Conservation (phyloP, 1,140 invertebrate genomes). For the Tyrophagus putrescentiae region DNA sequence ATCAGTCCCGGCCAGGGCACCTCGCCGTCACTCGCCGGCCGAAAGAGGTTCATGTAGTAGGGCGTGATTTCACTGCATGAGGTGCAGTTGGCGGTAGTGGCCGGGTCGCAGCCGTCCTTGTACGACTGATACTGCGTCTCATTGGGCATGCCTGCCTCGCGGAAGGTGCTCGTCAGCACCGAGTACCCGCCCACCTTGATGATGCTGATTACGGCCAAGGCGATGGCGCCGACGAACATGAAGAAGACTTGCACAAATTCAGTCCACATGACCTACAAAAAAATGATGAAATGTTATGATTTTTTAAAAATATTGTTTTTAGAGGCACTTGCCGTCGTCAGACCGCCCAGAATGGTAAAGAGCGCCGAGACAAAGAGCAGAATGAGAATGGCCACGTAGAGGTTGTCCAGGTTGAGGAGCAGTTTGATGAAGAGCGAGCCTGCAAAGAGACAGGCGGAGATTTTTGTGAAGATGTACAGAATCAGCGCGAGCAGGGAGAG, state of each 20-base stretch:
- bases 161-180: slow-evolving; percentile 34
- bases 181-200: slow-evolving; percentile 37
- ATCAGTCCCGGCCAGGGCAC: slow-evolving; percentile 30
- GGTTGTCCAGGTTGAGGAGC: slow-evolving; percentile 36
- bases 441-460: slow-evolving; percentile 40
- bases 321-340: slow-evolving; percentile 35
- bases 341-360: slow-evolving; percentile 39
- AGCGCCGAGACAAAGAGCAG: slow-evolving; percentile 37
- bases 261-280: slow-evolving; percentile 35
- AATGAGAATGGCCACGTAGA: slow-evolving; percentile 36
- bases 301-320: neutral
- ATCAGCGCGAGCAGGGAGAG: slow-evolving; percentile 41
- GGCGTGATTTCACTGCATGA: slow-evolving; percentile 19
- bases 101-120: neutral
- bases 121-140: neutral
- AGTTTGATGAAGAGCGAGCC: slow-evolving; percentile 42
- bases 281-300: neutral
- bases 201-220: neutral
- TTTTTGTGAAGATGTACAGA: slow-evolving; percentile 45
- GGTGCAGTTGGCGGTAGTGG: neutral
- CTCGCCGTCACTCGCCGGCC: slow-evolving; percentile 33
- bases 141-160: slow-evolving; percentile 23
- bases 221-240: slow-evolving; percentile 37
- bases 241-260: slow-evolving; percentile 40
- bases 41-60: slow-evolving; percentile 21